phyloP scores from a whole-genome alignment of 2,888 invertebrate genomes.

The Julus scanicus region DNA sequence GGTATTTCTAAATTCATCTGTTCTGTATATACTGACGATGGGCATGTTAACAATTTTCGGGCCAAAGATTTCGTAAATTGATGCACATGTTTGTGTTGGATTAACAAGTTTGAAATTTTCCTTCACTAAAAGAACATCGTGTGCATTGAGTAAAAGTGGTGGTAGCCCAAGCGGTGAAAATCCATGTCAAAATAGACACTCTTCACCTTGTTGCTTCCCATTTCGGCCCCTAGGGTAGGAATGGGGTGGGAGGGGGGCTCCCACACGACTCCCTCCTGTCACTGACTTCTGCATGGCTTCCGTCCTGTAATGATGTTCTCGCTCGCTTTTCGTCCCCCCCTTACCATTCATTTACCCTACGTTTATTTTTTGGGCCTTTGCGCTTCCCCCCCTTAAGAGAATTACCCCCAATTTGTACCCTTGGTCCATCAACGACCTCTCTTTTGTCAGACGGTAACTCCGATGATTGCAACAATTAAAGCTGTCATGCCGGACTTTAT shows the following conservation, averaged over 20 bases:
- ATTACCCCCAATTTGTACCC: constrained; percentile 40
- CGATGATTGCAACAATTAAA: constrained; percentile 38
- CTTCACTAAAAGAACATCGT: neutral
- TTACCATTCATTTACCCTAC: constrained; percentile 9
- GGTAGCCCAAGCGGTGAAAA: constrained; percentile 6
- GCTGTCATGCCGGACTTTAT: constrained; percentile 34
- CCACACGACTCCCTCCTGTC: constrained; percentile 34
- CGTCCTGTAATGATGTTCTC: constrained; percentile 45
- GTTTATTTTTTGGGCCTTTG: neutral
- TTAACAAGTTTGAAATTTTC: neutral
- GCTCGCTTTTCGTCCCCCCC: constrained; percentile 6
- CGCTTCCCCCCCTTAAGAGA: neutral
- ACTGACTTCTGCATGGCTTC: constrained; percentile 44
- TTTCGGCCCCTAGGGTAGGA: constrained; percentile 25
- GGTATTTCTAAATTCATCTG: too few species aligned
- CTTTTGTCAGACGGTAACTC: constrained; percentile 43
- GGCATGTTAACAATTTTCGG: too few species aligned
- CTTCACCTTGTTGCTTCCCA: constrained; percentile 38
- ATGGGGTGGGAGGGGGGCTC: neutral
- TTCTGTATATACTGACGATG: too few species aligned
- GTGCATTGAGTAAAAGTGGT: neutral
- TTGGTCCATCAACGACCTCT: constrained; percentile 47
- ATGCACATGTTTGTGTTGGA: neutral
- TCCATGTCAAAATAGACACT: constrained; percentile 6
- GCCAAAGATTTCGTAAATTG: neutral